These are phyloP conservation scores for Poecilia picta DNA, from an alignment of 2,797 vertebrate species.

Conservation along the genomic window DNA sequence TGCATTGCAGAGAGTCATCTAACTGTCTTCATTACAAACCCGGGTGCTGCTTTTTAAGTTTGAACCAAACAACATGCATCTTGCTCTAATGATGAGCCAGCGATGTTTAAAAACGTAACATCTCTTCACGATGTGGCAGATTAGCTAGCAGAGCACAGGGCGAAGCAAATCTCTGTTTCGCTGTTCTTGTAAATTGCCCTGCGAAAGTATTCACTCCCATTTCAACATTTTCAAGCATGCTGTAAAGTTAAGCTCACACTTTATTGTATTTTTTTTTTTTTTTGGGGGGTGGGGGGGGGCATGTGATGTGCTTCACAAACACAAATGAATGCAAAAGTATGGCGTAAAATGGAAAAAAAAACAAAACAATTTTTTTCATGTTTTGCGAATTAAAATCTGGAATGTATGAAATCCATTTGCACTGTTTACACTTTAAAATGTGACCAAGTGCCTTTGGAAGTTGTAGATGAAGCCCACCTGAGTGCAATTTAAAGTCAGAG, in stretches of 20 bases:
- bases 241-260: neutral
- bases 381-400: neutral
- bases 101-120: constrained; percentile 42
- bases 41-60: constrained; percentile 31
- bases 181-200: neutral
- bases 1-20: constrained; percentile 23
- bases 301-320: neutral
- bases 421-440: neutral
- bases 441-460: neutral
- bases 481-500: neutral
- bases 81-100: constrained; percentile 54
- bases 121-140: constrained; percentile 40
- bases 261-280: neutral
- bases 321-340: neutral
- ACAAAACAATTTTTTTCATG: neutral
- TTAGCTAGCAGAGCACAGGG: constrained; percentile 34
- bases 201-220: too few relatives aligned
- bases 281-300: too few relatives aligned
- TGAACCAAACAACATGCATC: constrained; percentile 37
- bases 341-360: neutral
- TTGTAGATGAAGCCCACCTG: neutral
- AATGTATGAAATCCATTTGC: neutral
- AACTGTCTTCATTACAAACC: constrained; percentile 44
- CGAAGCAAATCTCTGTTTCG: constrained; percentile 19
- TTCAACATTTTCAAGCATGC: neutral